Conservation (phyloP, 2,888 invertebrate genomes). For the Idaea aversata region DNA sequence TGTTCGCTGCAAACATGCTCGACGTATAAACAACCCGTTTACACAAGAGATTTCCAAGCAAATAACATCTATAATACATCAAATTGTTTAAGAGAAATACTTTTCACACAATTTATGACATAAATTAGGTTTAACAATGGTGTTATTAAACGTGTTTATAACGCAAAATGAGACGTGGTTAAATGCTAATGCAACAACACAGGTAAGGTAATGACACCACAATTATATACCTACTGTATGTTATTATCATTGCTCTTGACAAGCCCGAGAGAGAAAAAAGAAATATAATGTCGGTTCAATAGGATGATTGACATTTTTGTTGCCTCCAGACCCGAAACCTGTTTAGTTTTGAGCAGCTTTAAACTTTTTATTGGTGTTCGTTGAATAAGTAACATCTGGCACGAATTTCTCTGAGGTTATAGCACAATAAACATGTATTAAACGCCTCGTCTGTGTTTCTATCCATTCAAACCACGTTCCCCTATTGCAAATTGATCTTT, state of each 20-base stretch:
- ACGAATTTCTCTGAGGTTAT: conserved; percentile 10
- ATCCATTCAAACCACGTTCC: conserved; percentile 15
- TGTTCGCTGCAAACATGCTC: conserved; percentile 15
- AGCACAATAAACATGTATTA: neutral
- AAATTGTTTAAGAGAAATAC: conserved; percentile 20
- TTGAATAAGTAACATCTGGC: conserved; percentile 21
- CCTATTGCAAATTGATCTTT: conserved; percentile 20
- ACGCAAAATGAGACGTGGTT: conserved; percentile 33
- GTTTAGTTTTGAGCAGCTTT: conserved; percentile 34
- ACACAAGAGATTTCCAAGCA: conserved; percentile 17
- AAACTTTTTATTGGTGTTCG: conserved; percentile 21
- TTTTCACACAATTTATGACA: conserved; percentile 6
- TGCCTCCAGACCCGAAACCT: conserved; percentile 37
- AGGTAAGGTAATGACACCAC: conserved; percentile 44
- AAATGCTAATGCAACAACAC: conserved; percentile 42
- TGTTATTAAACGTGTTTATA: conserved; percentile 27
- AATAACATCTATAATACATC: conserved; percentile 20
- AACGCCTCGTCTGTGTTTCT: neutral
- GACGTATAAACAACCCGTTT: conserved; percentile 18
- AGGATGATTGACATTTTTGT: conserved; percentile 52
- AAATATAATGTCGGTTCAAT: conserved; percentile 37
- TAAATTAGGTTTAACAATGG: conserved; percentile 24
- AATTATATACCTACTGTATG: conserved; percentile 44
- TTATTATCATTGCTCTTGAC: conserved; percentile 46
- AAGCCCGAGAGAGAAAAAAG: conserved; percentile 41